Conservation (phyloP, 2,888 invertebrate genomes). For the Sphinx pinastri region DNA sequence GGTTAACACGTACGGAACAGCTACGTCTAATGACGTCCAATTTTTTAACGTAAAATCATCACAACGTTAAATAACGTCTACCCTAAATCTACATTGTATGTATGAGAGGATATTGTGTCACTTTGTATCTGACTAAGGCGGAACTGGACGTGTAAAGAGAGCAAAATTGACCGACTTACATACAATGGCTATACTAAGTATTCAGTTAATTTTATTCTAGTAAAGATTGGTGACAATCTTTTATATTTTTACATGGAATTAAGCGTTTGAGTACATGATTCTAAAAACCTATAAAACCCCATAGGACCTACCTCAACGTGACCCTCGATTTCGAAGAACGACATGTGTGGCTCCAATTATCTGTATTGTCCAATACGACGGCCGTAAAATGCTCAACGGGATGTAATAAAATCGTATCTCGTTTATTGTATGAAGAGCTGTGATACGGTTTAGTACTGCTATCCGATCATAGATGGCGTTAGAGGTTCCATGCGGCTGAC, state of each 20-base stretch:
- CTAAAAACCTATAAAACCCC: not conserved
- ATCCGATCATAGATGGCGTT: slow-evolving; percentile 52
- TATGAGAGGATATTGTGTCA: too few species aligned
- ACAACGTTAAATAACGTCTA: too few species aligned
- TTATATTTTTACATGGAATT: not conserved
- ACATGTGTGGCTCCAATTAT: slow-evolving; percentile 17
- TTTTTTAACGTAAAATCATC: too few species aligned
- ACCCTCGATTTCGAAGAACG: not conserved
- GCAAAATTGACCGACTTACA: too few species aligned
- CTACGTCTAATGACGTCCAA: too few species aligned
- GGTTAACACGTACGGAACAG: too few species aligned
- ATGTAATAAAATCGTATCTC: slow-evolving; percentile 8
- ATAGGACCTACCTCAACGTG: slow-evolving; percentile 6
- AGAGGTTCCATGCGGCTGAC: slow-evolving; percentile 6
- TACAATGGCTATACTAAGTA: too few species aligned
- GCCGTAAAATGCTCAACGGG: slow-evolving; percentile 30
- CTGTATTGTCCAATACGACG: slow-evolving; percentile 34
- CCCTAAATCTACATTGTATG: too few species aligned
- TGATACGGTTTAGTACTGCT: slow-evolving; percentile 36
- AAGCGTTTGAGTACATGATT: not conserved
- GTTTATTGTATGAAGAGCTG: slow-evolving; percentile 15
- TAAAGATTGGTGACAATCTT: too few species aligned
- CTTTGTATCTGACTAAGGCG: too few species aligned
- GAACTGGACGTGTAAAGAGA: too few species aligned
- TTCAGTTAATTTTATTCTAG: too few species aligned